phyloP scores from a whole-genome alignment of 2,888 invertebrate genomes.

The Drosophila maculinotata region DNA sequence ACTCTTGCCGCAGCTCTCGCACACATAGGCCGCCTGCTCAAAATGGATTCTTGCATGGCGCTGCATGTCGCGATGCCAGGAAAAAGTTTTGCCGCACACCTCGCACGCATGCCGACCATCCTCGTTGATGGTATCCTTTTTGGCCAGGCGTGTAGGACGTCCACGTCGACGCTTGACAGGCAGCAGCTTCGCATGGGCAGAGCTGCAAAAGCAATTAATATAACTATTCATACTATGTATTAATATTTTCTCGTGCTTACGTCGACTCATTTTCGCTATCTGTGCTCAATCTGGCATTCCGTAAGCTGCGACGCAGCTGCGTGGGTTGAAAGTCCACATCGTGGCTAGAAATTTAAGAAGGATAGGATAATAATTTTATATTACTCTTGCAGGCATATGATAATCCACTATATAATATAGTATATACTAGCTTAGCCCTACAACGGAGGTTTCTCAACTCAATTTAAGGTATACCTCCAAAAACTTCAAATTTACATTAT shows the following conservation, averaged over 20 bases:
- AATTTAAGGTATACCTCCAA: no score
- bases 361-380: no score
- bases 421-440: no score
- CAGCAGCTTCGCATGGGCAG: not conserved
- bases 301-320: slow-evolving; percentile 48
- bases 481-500: no score
- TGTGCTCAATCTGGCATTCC: slow-evolving; percentile 28
- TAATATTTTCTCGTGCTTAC: slow-evolving; percentile 9
- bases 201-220: slow-evolving; percentile 4
- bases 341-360: slow-evolving; percentile 13
- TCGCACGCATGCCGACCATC: slow-evolving; percentile 75
- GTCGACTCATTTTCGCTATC: slow-evolving; percentile 45
- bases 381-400: no score
- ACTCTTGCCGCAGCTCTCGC: slow-evolving; percentile 70
- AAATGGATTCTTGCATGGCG: slow-evolving; percentile 80
- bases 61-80: slow-evolving; percentile 81
- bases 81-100: slow-evolving; percentile 81
- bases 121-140: slow-evolving; percentile 37
- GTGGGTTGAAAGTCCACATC: slow-evolving; percentile 19
- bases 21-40: slow-evolving; percentile 62
- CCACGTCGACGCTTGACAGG: slow-evolving; percentile 64
- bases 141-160: slow-evolving; percentile 54
- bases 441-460: no score
- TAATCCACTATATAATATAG: no score
- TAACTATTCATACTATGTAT: not conserved